Evolutionary conservation across 2,797 vertebrate genomes (phyloP), one percentile per base, ranked within the genome.

Genomic region (Sebastes steindachneri): DNA sequence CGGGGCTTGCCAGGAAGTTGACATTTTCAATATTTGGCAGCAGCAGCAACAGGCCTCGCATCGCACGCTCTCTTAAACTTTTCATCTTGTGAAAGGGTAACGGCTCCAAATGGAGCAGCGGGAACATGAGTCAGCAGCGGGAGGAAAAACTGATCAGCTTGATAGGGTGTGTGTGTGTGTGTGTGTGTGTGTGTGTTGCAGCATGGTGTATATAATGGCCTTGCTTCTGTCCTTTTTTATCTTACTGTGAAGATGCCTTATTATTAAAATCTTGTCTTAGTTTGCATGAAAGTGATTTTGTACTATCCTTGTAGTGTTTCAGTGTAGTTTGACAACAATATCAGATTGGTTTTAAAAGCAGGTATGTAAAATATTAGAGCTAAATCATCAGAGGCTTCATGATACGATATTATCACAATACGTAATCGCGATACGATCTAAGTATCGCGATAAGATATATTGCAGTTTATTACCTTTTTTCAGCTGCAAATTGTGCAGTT

Each of bases 11-110:
- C 91, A 94, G 88, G 86, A 90, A 82, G 83, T 84, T 85, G 88
- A 93, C 87, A 86, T 92, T 91, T 82, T 84, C 81, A 67, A 76
- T 77, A 67, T 86, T 85, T 93, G 88, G 86, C 89, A 68, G 65
- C 66, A 65, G 82, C 60, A 11, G 48, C 80, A 55, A 55, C 80
- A 55, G 79, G 60, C 76, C 73, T 68, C n/a, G 23, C 33, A 74
- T 88, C 55, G 77, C 88, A 89, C 73, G 66, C 88, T 87, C 87
- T 79, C 67, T 64, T 66, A 23, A 82, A 82, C 88, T 62, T 91
- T 94, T 95, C 86, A 89, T 92, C 88, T 93, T 64, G 41, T 63
- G 69, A 84, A 82, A 81, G 81, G 48, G 76, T 76, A 71, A 41
- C 37, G 62, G 80, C 78, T 89, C 84, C 83, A 88, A 93, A 86